Evolutionary conservation across 1,140 invertebrate species (phyloP), one percentile per base, ranked within the genome.

Genomic region (Probaryconus sp.): DNA sequence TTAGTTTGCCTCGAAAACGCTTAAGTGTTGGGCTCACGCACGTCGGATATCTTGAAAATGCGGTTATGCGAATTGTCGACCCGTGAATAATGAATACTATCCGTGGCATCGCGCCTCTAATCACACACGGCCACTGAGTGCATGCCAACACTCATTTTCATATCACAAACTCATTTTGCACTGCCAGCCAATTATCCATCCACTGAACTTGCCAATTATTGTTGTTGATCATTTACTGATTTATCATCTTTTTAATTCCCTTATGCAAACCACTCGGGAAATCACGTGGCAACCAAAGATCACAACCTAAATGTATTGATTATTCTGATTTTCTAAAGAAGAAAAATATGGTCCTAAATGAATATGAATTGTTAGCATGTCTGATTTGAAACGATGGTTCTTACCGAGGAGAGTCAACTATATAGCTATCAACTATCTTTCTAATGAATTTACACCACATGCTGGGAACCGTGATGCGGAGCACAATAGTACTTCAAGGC

Each of bases 11-110:
- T 4, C 3, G 31, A 60, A 76, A 70, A 69, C 48, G 61, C 69
- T 68, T 79, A 79, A 81, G 78, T 79, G 72, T 60, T 71, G 73
- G 71, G 65, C 76, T 70, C 79, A 78, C 79, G 79, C 77, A 81
- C 73, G 76, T 76, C 77, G 65, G 76, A 81, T 73, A 75, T 73
- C 65, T 75, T 72, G 72, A 76, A 77, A 81, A 81, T 76, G 76
- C 71, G 55, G 69, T 71, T 74, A 72, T 53, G 65, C 47, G 67
- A 58, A 61, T 60, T 64, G 61, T 55, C 76, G 70, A 64, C 69
- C 74, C 74, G 73, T 79, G 65, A 77, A 81, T 47, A 51, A 67
- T 61, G 6, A 13, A 33, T 10, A 37, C 53, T 33, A 55, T 47
- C n/a, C 21, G 50, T 56, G 50, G 40, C 40, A 43, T 61, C 40